Conservation (phyloP, 1,140 invertebrate genomes). For the Drosophila sp. region DNA sequence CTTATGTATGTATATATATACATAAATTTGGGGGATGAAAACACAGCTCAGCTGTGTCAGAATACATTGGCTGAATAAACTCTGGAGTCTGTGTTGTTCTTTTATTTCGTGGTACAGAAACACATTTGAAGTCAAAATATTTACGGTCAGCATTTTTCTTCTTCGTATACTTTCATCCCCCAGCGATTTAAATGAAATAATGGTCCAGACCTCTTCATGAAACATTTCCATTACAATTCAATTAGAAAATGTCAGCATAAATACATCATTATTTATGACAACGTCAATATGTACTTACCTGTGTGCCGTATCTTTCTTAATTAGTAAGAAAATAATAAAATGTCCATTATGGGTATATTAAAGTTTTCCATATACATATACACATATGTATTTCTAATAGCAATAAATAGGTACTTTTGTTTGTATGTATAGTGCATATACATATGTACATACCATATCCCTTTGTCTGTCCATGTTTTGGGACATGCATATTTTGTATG, state of each 20-base stretch:
- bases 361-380: too few relatives aligned
- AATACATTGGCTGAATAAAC: slow-evolving; percentile 44
- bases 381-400: too few relatives aligned
- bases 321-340: too few relatives aligned
- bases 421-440: too few relatives aligned
- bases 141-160: slow-evolving; percentile 79
- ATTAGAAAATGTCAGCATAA: slow-evolving; percentile 51
- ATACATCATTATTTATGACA: slow-evolving; percentile 61
- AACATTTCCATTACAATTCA: slow-evolving; percentile 59
- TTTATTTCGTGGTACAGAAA: slow-evolving; percentile 34
- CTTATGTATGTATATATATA: background rate
- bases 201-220: slow-evolving; percentile 36
- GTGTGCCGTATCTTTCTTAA: too few relatives aligned
- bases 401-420: too few relatives aligned
- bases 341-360: too few relatives aligned
- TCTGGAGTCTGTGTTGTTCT: slow-evolving; percentile 45
- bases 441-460: too few relatives aligned
- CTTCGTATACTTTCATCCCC: slow-evolving; percentile 33
- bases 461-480: too few relatives aligned
- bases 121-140: slow-evolving; percentile 73
- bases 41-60: slow-evolving; percentile 41
- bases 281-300: background rate
- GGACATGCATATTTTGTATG: too few relatives aligned
- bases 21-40: slow-evolving; percentile 56
- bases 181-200: slow-evolving; percentile 5